phyloP scores from a whole-genome alignment of 2,888 invertebrate genomes.

The Phaedon cochleariae region DNA sequence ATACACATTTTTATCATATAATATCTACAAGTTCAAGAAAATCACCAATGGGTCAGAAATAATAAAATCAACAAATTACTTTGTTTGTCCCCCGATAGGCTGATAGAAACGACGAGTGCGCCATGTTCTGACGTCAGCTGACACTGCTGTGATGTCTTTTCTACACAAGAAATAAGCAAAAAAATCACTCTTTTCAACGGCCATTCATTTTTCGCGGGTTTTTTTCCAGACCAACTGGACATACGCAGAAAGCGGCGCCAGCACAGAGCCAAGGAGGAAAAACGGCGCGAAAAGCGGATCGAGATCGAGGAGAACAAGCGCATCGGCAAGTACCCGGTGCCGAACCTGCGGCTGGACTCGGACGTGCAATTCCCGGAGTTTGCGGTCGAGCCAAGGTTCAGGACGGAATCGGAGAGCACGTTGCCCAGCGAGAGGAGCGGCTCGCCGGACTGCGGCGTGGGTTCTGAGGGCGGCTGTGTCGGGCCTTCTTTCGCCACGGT shows the following conservation, averaged over 20 bases:
- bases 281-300: conserved; percentile 79
- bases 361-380: conserved; percentile 66
- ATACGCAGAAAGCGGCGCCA: conserved; percentile 74
- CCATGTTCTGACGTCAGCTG: too few relatives aligned
- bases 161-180: too few relatives aligned
- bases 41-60: too few relatives aligned
- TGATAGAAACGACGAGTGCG: too few relatives aligned
- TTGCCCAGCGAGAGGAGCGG: conserved; percentile 52
- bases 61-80: too few relatives aligned
- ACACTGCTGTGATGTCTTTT: too few relatives aligned
- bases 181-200: too few relatives aligned
- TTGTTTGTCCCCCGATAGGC: too few relatives aligned
- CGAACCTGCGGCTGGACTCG: conserved; percentile 72
- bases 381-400: conserved; percentile 42
- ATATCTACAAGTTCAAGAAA: too few relatives aligned
- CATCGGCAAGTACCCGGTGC: conserved; percentile 72
- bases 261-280: conserved; percentile 79
- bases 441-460: conserved; percentile 41
- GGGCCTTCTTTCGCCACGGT: conserved; percentile 71
- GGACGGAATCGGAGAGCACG: conserved; percentile 50
- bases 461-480: conserved; percentile 46
- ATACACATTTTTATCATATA: too few relatives aligned
- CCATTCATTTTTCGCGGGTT: too few relatives aligned
- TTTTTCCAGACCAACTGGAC: conserved; percentile 73
- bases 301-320: conserved; percentile 75